Conservation (phyloP, 2,888 invertebrate species). For the Amphipoea lucens region DNA sequence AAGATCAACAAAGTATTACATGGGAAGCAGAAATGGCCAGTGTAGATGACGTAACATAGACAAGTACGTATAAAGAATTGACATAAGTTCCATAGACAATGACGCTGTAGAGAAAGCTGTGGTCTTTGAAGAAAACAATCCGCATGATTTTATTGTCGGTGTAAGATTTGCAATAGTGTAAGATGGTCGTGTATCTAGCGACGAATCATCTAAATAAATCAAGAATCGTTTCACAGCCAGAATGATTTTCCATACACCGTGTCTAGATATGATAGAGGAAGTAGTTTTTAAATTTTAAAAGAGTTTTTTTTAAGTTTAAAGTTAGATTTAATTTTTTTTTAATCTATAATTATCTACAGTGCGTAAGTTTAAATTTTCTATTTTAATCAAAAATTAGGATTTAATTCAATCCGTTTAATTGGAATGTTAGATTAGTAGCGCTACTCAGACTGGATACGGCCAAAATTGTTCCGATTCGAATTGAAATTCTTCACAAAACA, state of each 20-base stretch:
- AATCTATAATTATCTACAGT: slow-evolving; percentile 89
- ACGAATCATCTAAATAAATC: slow-evolving; percentile 82
- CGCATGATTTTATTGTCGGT: slow-evolving; percentile 81
- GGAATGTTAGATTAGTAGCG: slow-evolving; percentile 86
- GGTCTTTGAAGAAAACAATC: slow-evolving; percentile 59
- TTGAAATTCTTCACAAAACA: slow-evolving; percentile 67
- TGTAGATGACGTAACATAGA: slow-evolving; percentile 61
- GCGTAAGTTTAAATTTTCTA: slow-evolving; percentile 88
- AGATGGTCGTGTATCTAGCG: slow-evolving; percentile 66
- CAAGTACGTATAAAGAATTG: slow-evolving; percentile 79
- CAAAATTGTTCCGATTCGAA: slow-evolving; percentile 66
- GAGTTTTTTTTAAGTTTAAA: slow-evolving; percentile 77
- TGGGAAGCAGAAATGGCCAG: slow-evolving; percentile 61
- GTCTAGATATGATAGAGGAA: slow-evolving; percentile 88
- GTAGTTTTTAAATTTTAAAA: slow-evolving; percentile 77
- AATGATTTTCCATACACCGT: slow-evolving; percentile 88
- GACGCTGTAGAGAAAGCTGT: slow-evolving; percentile 61
- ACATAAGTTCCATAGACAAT: slow-evolving; percentile 72
- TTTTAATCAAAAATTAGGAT: slow-evolving; percentile 85
- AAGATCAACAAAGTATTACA: slow-evolving; percentile 65
- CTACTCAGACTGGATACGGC: slow-evolving; percentile 77
- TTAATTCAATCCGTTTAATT: slow-evolving; percentile 83
- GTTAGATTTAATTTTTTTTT: slow-evolving; percentile 79
- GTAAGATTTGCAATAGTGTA: slow-evolving; percentile 68
- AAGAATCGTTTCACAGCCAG: slow-evolving; percentile 88